phyloP scores from a whole-genome alignment of 2,113 vertebrate species.

The Lampris megalopsis region DNA sequence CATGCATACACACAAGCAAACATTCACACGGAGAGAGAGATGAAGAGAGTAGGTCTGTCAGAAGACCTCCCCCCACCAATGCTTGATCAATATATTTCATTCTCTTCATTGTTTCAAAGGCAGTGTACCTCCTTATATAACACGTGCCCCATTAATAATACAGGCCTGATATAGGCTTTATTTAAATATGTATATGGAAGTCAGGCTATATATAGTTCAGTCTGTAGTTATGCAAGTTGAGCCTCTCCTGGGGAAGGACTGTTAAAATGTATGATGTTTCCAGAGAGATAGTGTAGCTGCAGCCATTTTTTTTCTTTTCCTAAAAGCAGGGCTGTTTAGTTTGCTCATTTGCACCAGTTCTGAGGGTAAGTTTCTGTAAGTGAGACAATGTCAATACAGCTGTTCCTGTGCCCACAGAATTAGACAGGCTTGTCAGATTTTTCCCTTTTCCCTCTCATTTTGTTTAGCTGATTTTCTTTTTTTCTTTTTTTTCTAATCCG shows the following conservation, averaged over 20 bases:
- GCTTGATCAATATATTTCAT: constrained; percentile 32
- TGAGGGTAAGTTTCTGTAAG: constrained; percentile 53
- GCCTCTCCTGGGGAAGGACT: constrained; percentile 38
- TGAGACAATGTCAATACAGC: constrained; percentile 72
- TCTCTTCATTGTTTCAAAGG: constrained; percentile 29
- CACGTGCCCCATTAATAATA: constrained; percentile 72
- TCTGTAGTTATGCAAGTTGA: constrained; percentile 70
- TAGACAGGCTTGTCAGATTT: constrained; percentile 44
- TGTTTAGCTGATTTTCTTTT: constrained; percentile 27
- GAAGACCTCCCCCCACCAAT: constrained; percentile 15
- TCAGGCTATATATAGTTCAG: constrained; percentile 71
- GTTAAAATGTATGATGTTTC: constrained; percentile 47
- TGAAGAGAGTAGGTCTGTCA: constrained; percentile 5
- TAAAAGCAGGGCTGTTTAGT: constrained; percentile 55
- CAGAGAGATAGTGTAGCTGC: constrained; percentile 41
- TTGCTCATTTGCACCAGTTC: constrained; percentile 59
- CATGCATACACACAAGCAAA: neutral
- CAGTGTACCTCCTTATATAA: constrained; percentile 53
- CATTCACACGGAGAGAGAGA: neutral
- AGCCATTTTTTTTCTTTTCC: constrained; percentile 29
- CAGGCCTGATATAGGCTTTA: constrained; percentile 66
- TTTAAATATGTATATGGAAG: constrained; percentile 75
- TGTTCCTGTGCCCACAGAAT: constrained; percentile 58
- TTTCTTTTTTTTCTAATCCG: constrained; percentile 30
- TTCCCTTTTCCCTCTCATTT: constrained; percentile 44